Evolutionary conservation across 2,797 vertebrate species (phyloP).

Genomic region (Anisognathus igniventris): DNA sequence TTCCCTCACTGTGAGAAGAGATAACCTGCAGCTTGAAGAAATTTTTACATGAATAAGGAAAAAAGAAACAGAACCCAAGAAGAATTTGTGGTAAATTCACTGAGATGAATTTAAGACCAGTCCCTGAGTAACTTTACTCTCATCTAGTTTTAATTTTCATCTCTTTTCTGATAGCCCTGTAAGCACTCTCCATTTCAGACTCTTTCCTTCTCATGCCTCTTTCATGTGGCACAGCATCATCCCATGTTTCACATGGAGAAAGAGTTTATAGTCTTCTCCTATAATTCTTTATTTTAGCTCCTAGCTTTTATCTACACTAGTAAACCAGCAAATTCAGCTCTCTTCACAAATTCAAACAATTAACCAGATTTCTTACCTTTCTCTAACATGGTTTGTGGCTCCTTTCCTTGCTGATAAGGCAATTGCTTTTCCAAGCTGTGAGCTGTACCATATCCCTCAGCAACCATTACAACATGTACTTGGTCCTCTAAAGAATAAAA

Average conservation of each 20-base stretch:
- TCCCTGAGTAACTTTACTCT: background rate
- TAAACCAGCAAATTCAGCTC: background rate
- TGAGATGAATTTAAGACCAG: background rate
- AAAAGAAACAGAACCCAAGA: background rate
- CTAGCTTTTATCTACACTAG: background rate
- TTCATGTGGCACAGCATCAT: background rate
- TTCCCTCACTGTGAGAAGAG: background rate
- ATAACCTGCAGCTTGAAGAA: background rate
- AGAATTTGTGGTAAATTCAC: background rate
- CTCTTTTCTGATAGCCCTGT: background rate
- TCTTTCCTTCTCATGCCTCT: background rate
- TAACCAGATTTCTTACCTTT: background rate
- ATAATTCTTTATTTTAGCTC: background rate
- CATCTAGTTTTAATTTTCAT: background rate
- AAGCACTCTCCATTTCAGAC: background rate
- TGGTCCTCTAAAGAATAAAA: background rate
- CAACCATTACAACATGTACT: background rate
- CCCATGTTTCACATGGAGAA: background rate
- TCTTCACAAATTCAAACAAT: background rate
- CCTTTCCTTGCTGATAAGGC: background rate
- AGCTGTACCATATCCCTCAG: background rate
- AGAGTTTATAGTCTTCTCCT: background rate
- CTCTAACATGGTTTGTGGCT: background rate
- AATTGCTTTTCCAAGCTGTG: background rate
- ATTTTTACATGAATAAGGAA: background rate